Evolutionary conservation across 2,797 vertebrate genomes (phyloP), one percentile per base, ranked within the genome.

Genomic region (Micropoecilia bifurca): DNA sequence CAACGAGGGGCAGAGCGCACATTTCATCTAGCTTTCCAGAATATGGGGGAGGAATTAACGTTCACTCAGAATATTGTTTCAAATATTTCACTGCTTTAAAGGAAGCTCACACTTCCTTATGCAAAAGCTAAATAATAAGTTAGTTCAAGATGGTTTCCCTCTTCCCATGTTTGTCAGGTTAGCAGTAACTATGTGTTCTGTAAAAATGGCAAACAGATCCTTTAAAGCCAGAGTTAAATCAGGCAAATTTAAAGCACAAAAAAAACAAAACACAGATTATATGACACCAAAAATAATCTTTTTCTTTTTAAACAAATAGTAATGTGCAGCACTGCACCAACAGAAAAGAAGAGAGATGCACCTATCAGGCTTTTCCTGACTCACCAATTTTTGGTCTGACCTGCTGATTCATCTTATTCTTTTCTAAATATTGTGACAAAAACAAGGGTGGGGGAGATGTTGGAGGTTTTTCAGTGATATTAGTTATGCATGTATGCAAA

Each of bases 231-330:
- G 41, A 10, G 41, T 6, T n/a, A 14, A 45, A 71, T 45, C 68
- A 45, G 68, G 41, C 12, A 14, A 16, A 43, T n/a, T 28, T 45
- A 71, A 71, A 71, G 68, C 68, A 71, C 41, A 66, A 66, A 66
- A 41, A 20, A 39, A 4, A 63, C 3, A 39, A 66, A 20, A 25
- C 8, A 39, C 36, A 3, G 3, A 41, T 12, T 22, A 39, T 5
- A 22, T 39, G 18, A 39, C 22, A 39, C 63, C 63, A 68, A 39
- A 68, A 41, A 66, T 39, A 6, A 41, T 33, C 36, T 22, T 39
- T 39, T 41, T 63, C 16, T 36, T 36, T 33, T 57, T n/a, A 33
- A 33, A 4, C 39, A 69, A 28, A 43, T n/a, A n/a, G 39, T 14
- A 39, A 69, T 45, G 36, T 25, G 63, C 61, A 39, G 61, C 61